Evolutionary conservation across 2,888 invertebrate species (phyloP), one percentile per base, ranked within the genome.

Genomic region (Phalera bucephala): DNA sequence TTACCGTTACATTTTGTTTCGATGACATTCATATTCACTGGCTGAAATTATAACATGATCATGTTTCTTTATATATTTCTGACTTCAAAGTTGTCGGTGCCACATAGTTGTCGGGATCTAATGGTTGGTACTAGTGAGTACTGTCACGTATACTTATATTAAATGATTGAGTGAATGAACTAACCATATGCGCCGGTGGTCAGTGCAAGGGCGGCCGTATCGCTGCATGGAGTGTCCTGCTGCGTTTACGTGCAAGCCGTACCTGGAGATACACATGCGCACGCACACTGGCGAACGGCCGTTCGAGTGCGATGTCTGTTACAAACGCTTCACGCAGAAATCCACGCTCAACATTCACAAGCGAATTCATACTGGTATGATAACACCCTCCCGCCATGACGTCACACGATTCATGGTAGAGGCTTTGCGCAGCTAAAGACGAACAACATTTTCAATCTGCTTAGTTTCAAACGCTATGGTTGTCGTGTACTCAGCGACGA

Each of bases 191-290:
- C 44, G 52, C 52, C 56, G 57, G 59, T 62, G 73, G 71, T 72
- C 72, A 87, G 86, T 88, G 78, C 90, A 90, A 90, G 90, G 90
- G 62, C 83, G 90, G 74, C 90, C 90, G 77, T 90, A 87, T 72
- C 90, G 90, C 71, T 91, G 91, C 72, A 80, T 80, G 80, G 89
- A 91, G 87, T 91, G 91, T 56, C 91, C 91, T 51, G 91, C 91
- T 55, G 91, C 91, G 74, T 91, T 91, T 80, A 91, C 90, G 56
- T 90, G 91, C 86, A 91, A 91, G 87, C 91, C 91, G 73, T 91
- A 91, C 80, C 82, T 91, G 80, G 91, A 91, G 82, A 91, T 93
- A 45, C 93, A 93, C 84, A 92, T 91, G 91, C 86, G 93, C 66
- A 92, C 92, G 46, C 87, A 90, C 81, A 86, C 89, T 33, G 90